phyloP scores from a whole-genome alignment of 1,140 invertebrate species.

The Drosophila hydei region DNA sequence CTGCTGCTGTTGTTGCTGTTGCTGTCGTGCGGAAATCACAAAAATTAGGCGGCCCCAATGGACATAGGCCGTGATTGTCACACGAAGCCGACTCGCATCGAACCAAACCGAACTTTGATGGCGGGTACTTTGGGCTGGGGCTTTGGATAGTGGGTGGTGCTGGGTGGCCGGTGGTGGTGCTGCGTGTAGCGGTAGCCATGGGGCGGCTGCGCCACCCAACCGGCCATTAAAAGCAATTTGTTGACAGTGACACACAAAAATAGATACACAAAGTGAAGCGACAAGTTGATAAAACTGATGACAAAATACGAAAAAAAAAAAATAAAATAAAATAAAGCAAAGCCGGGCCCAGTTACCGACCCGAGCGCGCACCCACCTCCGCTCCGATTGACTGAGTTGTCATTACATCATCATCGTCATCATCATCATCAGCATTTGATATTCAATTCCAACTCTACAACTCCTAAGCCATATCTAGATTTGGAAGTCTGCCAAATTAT shows the following conservation, averaged over 20 bases:
- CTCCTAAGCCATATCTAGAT: too few species aligned
- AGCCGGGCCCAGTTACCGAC: constrained; percentile 9
- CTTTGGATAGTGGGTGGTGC: neutral
- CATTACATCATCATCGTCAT: constrained; percentile 34
- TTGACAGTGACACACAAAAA: constrained; percentile 81
- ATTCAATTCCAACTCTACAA: too few species aligned
- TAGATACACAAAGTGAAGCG: constrained; percentile 67
- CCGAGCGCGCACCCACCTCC: neutral
- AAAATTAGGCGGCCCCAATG: constrained; percentile 73
- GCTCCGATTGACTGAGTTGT: neutral
- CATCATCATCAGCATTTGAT: too few species aligned
- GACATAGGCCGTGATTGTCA: constrained; percentile 57
- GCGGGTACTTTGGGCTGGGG: neutral
- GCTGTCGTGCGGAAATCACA: constrained; percentile 69
- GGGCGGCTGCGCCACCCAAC: constrained; percentile 49
- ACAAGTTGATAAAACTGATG: constrained; percentile 50
- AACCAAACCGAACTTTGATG: constrained; percentile 3
- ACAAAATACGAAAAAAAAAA: constrained; percentile 26
- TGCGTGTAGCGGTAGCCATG: constrained; percentile 11
- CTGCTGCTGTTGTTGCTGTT: constrained; percentile 40
- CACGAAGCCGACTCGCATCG: constrained; percentile 30
- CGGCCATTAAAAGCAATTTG: constrained; percentile 80
- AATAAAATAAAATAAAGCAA: constrained; percentile 6
- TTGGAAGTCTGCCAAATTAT: too few species aligned
- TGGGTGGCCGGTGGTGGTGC: neutral